Base-by-base conservation (phyloP, 1,140 invertebrate genomes). In the Drosophila rhopaloa region DNA sequence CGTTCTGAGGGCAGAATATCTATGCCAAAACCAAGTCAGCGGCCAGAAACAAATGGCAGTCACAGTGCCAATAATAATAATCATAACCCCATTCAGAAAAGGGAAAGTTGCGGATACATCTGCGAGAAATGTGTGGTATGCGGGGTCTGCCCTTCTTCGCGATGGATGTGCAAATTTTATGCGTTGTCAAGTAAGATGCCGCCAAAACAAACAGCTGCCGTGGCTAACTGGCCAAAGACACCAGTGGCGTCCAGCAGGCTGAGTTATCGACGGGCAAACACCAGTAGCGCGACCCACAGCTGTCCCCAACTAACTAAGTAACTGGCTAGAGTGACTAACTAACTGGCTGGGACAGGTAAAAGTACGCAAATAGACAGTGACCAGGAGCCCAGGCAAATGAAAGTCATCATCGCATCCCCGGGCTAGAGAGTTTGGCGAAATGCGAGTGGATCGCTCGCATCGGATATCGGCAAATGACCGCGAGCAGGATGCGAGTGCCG, bases 61-160 rank as follows among this genome's bases (percentile, higher is more conserved):
- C 60, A 75, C 72, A 75, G 72, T 19, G 73, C 44, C 40, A 56
- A 84, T 81, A 41, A 61, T 50, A 77, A 85, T 68, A 68, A 88
- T 82, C 70, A 82, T 76, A 89, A 66, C 84, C 73, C 51, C 68
- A 73, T 84, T 84, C 67, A 62, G 82, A 89, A 81, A 89, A 89
- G 84, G 84, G 84, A 89, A 89, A 89, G 84, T 81, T 81, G 70
- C 47, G 67, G 72, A 88, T 79, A 77, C 76, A 77, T 88, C 65
- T 74, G 43, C 55, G 41, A 66, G 61, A 56, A 75, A 81, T 82
- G 61, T 65, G 54, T 46, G 74, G 53, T 70, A 76, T 76, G 60
- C 60, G 48, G 48, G 82, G 63, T 62, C 81, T 80, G 66, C 70
- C 70, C 72, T 74, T 73, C 60, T 62, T 61, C 40, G 14, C 37